Base-by-base conservation (phyloP, 2,888 invertebrate genomes). In the Lycaena phlaeas region DNA sequence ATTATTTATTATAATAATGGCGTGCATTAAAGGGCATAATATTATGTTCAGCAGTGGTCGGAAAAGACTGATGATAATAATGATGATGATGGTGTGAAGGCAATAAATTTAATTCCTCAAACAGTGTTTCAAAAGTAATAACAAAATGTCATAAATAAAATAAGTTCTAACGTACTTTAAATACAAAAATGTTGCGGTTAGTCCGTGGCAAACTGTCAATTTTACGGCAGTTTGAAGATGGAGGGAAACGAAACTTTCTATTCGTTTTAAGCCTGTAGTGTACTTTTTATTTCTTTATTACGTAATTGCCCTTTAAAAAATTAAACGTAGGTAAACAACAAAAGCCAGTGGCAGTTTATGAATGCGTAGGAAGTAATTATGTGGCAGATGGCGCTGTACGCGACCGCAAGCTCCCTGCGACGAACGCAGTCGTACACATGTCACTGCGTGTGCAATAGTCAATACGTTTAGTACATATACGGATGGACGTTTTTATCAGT, bases 281-380 rank as follows among this genome's bases (percentile, higher is more conserved):
- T 68, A 75, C 79, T 81, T 79, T 79, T 64, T 71, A 70, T 72
- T 75, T 68, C 63, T 68, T 59, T 59, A 57, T 58, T 52, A 45
- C 49, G 59, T 77, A 78, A 77, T 78, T 75, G 61, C 51, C 56
- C 59, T 74, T 72, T 67, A 65, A 71, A 68, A 68, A 70, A 61
- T 64, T 65, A 68, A 72, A 69, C 56, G 60, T 57, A 56, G 55
- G 56, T 55, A 44, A 41, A 51, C 49, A 62, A 77, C 73, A 73
- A 74, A 71, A 56, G 70, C 54, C 56, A 44, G 57, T 61, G 56
- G 61, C 43, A 37, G 51, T 56, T 22, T 57, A 54, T 65, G 63
- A 75, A 69, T 68, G 72, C 68, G 63, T 66, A 72, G 75, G 79
- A 74, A 71, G 78, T 69, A 78, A 79, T 81, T 77, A 78, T 60